Evolutionary conservation across 2,113 vertebrate species (phyloP).

Genomic region (Mobula birostris): DNA sequence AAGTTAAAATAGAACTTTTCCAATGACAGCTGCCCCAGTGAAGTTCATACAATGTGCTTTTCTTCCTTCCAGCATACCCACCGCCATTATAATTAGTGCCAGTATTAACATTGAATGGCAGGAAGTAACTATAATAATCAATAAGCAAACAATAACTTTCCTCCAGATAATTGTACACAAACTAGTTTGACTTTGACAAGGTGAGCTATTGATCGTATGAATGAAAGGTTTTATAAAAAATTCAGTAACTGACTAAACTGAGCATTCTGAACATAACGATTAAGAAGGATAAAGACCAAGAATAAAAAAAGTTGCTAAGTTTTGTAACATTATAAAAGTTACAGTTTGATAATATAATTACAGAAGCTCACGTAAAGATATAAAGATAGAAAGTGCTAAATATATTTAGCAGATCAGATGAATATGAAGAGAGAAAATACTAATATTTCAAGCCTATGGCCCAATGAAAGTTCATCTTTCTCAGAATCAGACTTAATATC

Average conservation of each 20-base stretch:
- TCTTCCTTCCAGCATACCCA: neutral
- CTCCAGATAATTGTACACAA: neutral
- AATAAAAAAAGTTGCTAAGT: neutral
- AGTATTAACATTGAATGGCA: neutral
- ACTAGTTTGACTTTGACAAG: neutral
- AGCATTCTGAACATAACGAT: neutral
- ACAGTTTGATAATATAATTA: neutral
- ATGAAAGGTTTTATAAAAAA: neutral
- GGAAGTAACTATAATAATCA: neutral
- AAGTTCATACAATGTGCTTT: neutral
- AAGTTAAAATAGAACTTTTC: neutral
- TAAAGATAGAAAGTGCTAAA: too few species aligned
- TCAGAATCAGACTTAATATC: too few species aligned
- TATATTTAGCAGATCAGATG: too few species aligned
- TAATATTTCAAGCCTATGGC: too few species aligned
- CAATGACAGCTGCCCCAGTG: neutral
- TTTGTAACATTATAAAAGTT: neutral
- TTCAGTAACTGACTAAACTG: neutral
- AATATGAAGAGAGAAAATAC: too few species aligned
- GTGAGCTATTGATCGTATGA: neutral
- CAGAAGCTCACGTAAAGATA: neutral
- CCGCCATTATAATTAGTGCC: neutral
- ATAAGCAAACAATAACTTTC: neutral
- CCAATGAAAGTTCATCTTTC: too few species aligned
- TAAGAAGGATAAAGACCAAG: neutral